These are phyloP conservation scores for Alligator mississippiensis DNA, from an alignment of 2,113 vertebrate genomes.

Conservation along the genomic window DNA sequence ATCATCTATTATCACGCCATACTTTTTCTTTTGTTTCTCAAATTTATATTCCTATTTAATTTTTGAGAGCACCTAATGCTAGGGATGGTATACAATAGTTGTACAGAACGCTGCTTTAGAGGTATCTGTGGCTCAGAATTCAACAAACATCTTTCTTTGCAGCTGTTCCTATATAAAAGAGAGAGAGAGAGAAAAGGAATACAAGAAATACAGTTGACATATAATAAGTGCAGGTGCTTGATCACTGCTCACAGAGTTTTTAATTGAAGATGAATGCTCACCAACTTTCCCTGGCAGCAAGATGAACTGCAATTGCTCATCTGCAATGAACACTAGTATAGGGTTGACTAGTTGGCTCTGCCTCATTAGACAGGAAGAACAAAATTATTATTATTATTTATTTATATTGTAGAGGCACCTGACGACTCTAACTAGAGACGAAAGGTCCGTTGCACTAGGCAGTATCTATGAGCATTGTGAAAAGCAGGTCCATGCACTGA, in stretches of 20 bases:
- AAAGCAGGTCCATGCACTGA: background rate
- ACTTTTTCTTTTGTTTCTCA: background rate
- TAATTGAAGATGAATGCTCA: background rate
- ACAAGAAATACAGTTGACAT: background rate
- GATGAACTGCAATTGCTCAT: background rate
- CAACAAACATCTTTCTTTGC: constrained; percentile 4
- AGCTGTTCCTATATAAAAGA: background rate
- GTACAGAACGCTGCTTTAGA: background rate
- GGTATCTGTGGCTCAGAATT: background rate
- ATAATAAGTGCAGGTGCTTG: background rate
- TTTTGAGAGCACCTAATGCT: background rate
- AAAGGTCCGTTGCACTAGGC: background rate
- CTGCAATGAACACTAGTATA: background rate
- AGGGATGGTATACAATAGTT: background rate
- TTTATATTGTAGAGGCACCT: constrained; percentile 15
- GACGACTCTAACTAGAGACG: background rate
- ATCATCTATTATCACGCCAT: background rate
- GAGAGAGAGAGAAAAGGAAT: too few relatives aligned
- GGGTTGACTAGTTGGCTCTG: background rate
- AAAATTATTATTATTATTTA: background rate
- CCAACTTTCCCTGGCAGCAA: background rate
- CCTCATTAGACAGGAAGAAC: background rate
- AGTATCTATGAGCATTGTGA: background rate
- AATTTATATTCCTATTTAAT: background rate
- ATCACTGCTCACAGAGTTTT: background rate